These are phyloP conservation scores for Mormyrus iriodes DNA, from an alignment of 2,113 vertebrate species.

Conservation along the genomic window DNA sequence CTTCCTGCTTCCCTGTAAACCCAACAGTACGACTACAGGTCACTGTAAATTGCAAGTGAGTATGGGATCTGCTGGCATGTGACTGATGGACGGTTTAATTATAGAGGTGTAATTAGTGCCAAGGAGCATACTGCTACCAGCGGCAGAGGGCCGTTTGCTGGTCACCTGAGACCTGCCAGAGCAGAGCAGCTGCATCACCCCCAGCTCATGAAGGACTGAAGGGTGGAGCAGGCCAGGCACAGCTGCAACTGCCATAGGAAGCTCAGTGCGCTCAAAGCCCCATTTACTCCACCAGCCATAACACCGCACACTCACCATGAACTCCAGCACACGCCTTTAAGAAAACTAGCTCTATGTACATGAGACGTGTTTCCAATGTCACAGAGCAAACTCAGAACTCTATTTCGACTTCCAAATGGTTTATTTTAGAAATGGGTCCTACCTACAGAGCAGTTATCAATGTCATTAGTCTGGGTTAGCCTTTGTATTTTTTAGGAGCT, in stretches of 20 bases:
- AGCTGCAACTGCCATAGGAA: neutral
- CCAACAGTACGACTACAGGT: neutral
- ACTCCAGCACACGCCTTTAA: neutral
- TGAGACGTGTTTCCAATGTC: neutral
- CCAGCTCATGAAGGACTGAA: neutral
- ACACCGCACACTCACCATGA: neutral
- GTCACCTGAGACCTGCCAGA: neutral
- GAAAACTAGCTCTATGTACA: neutral
- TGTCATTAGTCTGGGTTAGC: neutral
- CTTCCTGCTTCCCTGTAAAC: neutral
- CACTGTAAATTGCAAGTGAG: neutral
- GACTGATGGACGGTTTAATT: neutral
- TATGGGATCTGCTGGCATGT: neutral
- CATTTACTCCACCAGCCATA: neutral
- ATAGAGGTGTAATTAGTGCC: too few relatives aligned
- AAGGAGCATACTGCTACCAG: too few relatives aligned
- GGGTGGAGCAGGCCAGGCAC: neutral
- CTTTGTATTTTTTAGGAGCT: neutral
- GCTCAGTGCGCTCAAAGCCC: neutral
- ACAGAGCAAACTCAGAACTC: conserved; percentile 9
- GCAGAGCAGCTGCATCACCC: neutral
- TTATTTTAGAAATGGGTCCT: conserved; percentile 5
- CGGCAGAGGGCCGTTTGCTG: too few relatives aligned
- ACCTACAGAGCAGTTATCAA: neutral
- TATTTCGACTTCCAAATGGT: neutral